Evolutionary conservation across 2,888 invertebrate genomes (phyloP).

Genomic region (Pristionchus exspectatus): DNA sequence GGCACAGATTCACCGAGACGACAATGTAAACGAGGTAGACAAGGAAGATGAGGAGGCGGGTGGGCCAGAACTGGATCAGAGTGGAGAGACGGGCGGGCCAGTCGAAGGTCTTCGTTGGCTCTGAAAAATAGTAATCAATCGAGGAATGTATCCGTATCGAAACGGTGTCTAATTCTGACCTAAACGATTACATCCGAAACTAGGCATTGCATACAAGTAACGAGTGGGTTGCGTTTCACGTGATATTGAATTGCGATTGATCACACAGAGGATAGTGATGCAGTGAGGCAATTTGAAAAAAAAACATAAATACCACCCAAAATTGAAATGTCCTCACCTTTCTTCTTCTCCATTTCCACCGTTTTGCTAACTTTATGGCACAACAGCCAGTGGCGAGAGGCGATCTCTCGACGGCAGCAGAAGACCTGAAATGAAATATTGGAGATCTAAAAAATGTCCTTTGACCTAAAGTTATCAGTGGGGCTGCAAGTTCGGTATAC

Average conservation of each 20-base stretch:
- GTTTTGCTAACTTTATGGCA: conserved; percentile 48
- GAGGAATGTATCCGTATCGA: too few species aligned
- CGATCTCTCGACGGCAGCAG: conserved; percentile 89
- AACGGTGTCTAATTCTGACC: too few species aligned
- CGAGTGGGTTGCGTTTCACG: neutral
- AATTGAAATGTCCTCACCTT: neutral
- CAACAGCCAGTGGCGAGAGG: conserved; percentile 88
- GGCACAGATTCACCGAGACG: conserved; percentile 83
- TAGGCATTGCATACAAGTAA: too few species aligned
- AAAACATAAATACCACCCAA: neutral
- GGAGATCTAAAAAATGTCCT: neutral
- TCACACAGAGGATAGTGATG: neutral
- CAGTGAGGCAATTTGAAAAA: too few species aligned
- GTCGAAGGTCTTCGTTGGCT: conserved; percentile 7
- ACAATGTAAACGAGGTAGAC: conserved; percentile 88
- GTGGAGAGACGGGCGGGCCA: conserved; percentile 47
- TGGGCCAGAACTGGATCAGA: conserved; percentile 54
- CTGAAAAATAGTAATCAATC: too few species aligned
- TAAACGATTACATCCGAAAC: too few species aligned
- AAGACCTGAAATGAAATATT: conserved; percentile 55
- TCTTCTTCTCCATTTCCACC: conserved; percentile 16
- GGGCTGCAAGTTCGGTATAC: too few species aligned
- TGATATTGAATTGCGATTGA: neutral
- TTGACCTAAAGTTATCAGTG: neutral
- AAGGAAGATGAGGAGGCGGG: conserved; percentile 83